These are phyloP conservation scores for Alcedo atthis DNA, from an alignment of 2,797 vertebrate species.

Conservation along the genomic window DNA sequence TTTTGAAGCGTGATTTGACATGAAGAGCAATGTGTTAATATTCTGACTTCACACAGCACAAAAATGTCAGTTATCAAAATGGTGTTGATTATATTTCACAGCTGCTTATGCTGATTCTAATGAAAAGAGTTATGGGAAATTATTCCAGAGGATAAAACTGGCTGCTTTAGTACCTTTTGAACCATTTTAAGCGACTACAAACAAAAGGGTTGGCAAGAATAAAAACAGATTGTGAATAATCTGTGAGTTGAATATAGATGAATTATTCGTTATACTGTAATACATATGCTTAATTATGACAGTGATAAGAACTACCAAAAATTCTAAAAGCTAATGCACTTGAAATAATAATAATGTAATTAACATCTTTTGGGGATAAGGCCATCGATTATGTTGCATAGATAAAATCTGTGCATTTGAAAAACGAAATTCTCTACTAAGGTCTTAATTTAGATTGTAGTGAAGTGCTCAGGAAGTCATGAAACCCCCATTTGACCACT, in stretches of 20 bases:
- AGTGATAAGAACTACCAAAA: neutral
- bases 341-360: slow-evolving; percentile 15
- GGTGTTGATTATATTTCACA: slow-evolving; percentile 62
- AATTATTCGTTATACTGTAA: slow-evolving; percentile 2
- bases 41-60: slow-evolving; percentile 38
- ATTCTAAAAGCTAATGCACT: neutral
- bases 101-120: slow-evolving; percentile 52
- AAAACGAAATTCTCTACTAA: neutral
- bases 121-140: slow-evolving; percentile 45
- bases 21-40: slow-evolving; percentile 1
- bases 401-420: neutral
- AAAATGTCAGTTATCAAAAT: slow-evolving; percentile 51
- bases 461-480: neutral
- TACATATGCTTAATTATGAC: neutral
- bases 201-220: slow-evolving; percentile 20
- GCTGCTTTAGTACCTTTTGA: slow-evolving; percentile 48
- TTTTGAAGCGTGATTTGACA: slow-evolving; percentile 33
- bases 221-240: neutral
- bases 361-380: neutral
- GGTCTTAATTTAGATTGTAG: neutral
- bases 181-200: slow-evolving; percentile 26
- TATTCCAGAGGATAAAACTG: slow-evolving; percentile 39
- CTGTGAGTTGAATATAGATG: slow-evolving; percentile 1
- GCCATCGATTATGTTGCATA: neutral
- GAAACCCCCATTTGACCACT: neutral